Base-by-base conservation (phyloP, 2,888 invertebrate genomes). In the Drosophila silvestris region DNA sequence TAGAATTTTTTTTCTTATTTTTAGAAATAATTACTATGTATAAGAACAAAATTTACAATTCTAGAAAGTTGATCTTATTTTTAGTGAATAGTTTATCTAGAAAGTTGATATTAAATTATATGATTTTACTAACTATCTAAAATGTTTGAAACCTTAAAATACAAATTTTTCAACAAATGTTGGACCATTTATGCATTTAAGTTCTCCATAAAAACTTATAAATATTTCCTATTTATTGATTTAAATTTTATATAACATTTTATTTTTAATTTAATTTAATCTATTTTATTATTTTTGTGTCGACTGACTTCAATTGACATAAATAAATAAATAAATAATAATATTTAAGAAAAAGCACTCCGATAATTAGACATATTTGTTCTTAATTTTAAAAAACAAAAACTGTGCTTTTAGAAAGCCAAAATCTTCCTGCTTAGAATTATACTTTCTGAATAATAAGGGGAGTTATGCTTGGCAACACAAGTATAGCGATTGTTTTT, bases 161-260 rank as follows among this genome's bases (percentile, higher is more conserved):
- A 19, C 5, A 3, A 6, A 39, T 19, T 35, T 35, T 35, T 16
- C 5, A 16, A 35, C 5, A 16, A 35, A 14, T 35, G 0, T 35
- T 35, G 7, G 7, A 19, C 3, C 19, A 19, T 5, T 41, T 22
- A 0, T 12, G 12, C 12, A n/a, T n/a, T 12, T 5, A 41, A 5
- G 10, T n/a, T n/a, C n/a, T n/a, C n/a, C 12, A 6, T 14, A 44
- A 6, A n/a, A 22, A 4, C 3, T 6, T 1, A 47, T 14, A 47
- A 47, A 22, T 22, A 14, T 1, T 1, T 22, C 0, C 3, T 22
- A 12, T 44, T 22, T 1, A 1, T 44, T 0, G 1, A 44, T 22
- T 44, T n/a, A 5, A 12, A n/a, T 44, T n/a, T 22, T 3, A 14
- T 14, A 1, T 22, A 3, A 3, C 2, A 6, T n/a, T 22, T 3